Base-by-base conservation (phyloP, 1,140 invertebrate genomes). In the Anastatus disparis region DNA sequence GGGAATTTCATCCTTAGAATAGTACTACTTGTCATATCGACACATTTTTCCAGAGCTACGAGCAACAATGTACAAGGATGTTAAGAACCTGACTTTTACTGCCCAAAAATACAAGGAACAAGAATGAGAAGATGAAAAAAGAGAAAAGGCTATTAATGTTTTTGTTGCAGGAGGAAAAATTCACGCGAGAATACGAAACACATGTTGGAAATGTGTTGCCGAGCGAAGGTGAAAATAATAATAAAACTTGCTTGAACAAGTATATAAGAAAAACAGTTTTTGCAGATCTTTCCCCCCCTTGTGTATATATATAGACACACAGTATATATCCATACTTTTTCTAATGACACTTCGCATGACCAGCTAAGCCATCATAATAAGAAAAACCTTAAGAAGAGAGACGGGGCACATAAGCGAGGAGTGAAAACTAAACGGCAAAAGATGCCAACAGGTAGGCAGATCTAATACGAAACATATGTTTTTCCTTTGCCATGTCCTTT, bases 391-490 rank as follows among this genome's bases (percentile, higher is more conserved):
- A 29, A 20, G 17, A 15, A 31, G 17, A 35, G 17, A 58, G 10
- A 40, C 8, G 15, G 13, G 22, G n/a, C 22, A 46, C 9, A n/a
- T 13, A 20, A 3, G 31, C 17, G 59, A n/a, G n/a, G n/a, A n/a
- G n/a, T n/a, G n/a, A n/a, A n/a, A n/a, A n/a, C n/a, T n/a, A 8
- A 44, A 26, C 15, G 42, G n/a, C n/a, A 15, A n/a, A 26, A 3
- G 20, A 2, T 0, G 42, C 13, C 6, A 20, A 63, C 71, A 73
- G 71, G 71, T 73, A 69, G 52, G 61, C 50, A n/a, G 42, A 58
- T 59, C 66, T 73, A 73, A 73, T 73, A 48, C 71, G 59, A 73
- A 73, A 73, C 71, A 73, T 56, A 48, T 73, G 71, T n/a, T 50
- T 40, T 31, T 22, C 20, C 10, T n/a, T n/a, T n/a, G n/a, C n/a